Base-by-base conservation (phyloP, 2,113 vertebrate species). In the Zosterops borbonicus region DNA sequence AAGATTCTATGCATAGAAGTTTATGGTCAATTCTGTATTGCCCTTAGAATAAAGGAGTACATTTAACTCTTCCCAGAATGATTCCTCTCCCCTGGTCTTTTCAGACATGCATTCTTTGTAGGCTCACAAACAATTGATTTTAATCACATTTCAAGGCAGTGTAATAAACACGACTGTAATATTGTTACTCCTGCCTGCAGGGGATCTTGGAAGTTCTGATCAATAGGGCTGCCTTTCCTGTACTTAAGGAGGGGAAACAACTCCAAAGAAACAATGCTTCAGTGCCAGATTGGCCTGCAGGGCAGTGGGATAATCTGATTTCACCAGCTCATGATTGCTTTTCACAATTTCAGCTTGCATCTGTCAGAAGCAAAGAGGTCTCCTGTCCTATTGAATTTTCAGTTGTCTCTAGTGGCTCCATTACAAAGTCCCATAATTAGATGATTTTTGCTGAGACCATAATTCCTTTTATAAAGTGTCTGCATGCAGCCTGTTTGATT, bases 301-400 rank as follows among this genome's bases (percentile, higher is more conserved):
- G 93, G 78, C 95, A 89, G 17, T 10, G 39, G 14, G 83, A 58
- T 96, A 96, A 97, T 96, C 62, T 82, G 69, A 96, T 96, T 96
- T 93, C 83, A 73, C 73, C 89, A 92, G 25, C 65, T 89, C 64
- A 56, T 90, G 78, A 93, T 95, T 96, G 88, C 86, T 96, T 96
- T 96, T 89, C 92, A 55, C 95, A 95, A 89, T 97, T 92, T 94
- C 74, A 65, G 69, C 37, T 95, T 1, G 0, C 86, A 84, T 97
- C 87, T 94, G 73, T 96, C 95, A 90, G 50, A 91, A 95, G 92
- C 83, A 89, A 82, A 93, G 64, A 83, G 85, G 71, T 89, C 79
- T 94, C 20, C 83, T 96, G 77, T 94, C 80, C 76, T 71, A 5
- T 96, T 58, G 88, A 89, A 93, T 96, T 96, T 90, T 73, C 80